Base-by-base conservation (phyloP, 1,140 invertebrate genomes). In the Drepana arcuata region DNA sequence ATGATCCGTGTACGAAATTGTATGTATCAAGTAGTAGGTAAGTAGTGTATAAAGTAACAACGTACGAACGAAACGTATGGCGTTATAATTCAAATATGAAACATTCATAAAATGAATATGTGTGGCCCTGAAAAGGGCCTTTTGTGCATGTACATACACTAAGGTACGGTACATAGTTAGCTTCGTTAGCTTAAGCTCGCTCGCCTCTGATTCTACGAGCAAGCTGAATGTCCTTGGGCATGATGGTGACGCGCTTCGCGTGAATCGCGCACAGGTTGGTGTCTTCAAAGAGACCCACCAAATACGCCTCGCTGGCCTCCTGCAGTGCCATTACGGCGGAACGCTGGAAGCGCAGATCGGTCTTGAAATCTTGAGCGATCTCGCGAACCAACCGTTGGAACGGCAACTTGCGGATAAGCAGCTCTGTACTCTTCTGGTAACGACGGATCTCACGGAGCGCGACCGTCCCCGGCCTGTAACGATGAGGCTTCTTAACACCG, bases 181-280 rank as follows among this genome's bases (percentile, higher is more conserved):
- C n/a, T n/a, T n/a, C n/a, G n/a, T n/a, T n/a, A n/a, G 24, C 16
- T 87, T 88, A 90, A 78, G 88, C 88, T 42, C 91, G 85, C 75
- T 93, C 91, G 23, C 90, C 91, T 41, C 90, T 86, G 37, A 92
- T 91, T 71, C 93, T 87, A 58, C 92, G 83, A 31, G 92, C 93
- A 49, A 94, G 73, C 65, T 95, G 94, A 48, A 96, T 95, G 61
- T 95, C 94, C 77, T 95, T 96, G 4, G 94, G 93, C 93, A 95
- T 95, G 44, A 95, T 95, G 36, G 94, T 95, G 9, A 95, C 95
- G 48, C 95, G 88, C 78, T 95, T 96, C 35, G 95, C 95, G 63
- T 96, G 95, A 58, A 96, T 96, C 36, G 94, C 93, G 24, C 65
- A 69, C 2, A 69, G 34, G 12, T 65, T 93, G 14, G 92, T 92